phyloP scores from a whole-genome alignment of 2,888 invertebrate genomes.

The Drosophila histrio region DNA sequence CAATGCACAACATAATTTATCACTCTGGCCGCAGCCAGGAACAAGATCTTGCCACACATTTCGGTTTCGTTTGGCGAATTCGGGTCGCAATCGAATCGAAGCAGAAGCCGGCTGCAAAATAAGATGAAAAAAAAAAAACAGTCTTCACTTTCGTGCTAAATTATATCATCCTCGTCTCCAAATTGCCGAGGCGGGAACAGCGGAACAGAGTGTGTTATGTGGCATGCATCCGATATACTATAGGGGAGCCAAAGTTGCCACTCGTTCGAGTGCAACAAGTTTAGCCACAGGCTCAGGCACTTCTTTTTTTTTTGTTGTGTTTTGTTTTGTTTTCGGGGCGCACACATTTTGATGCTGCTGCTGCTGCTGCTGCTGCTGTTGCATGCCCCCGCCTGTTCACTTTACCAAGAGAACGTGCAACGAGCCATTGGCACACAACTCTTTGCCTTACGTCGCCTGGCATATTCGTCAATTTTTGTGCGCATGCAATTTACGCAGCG shows the following conservation, averaged over 20 bases:
- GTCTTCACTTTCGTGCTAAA: conserved; percentile 79
- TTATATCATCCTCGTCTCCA: conserved; percentile 68
- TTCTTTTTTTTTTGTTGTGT: conserved; percentile 31
- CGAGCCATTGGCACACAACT: conserved; percentile 17
- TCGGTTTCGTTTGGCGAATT: conserved; percentile 76
- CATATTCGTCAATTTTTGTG: conserved; percentile 80
- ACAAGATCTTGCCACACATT: conserved; percentile 45
- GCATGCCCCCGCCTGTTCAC: not conserved
- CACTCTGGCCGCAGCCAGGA: conserved; percentile 35
- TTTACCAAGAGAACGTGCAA: not conserved
- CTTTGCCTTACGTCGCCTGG: conserved; percentile 70
- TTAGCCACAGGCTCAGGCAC: conserved; percentile 57
- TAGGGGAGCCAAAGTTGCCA: conserved; percentile 52
- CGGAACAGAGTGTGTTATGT: not conserved
- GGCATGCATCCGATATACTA: conserved; percentile 30
- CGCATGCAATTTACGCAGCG: conserved; percentile 81
- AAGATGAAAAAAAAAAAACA: not conserved
- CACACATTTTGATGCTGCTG: conserved; percentile 69
- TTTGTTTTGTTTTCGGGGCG: conserved; percentile 56
- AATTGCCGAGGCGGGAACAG: conserved; percentile 44
- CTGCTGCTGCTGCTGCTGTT: conserved; percentile 4
- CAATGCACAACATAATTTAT: conserved; percentile 59
- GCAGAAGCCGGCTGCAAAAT: conserved; percentile 65
- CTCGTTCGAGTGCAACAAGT: conserved; percentile 67
- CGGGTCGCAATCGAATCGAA: conserved; percentile 42